Base-by-base conservation (phyloP, 2,113 vertebrate genomes). In the Burhinus bistriatus region DNA sequence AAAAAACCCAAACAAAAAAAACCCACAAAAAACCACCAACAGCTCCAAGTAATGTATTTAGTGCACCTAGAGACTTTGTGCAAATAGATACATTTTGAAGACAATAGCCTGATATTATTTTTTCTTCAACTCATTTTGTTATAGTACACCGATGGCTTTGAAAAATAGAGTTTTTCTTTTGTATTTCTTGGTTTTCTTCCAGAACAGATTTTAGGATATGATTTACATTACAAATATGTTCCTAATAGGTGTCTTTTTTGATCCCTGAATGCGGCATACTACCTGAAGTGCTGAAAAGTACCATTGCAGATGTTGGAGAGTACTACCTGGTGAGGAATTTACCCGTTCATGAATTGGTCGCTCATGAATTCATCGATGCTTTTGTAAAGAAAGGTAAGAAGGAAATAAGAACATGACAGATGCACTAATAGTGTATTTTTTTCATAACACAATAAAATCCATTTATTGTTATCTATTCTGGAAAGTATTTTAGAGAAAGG, bases 311-410 rank as follows among this genome's bases (percentile, higher is more conserved):
- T 66, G 92, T 98, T 91, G 98, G 97, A 73, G 97, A 98, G 25
- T 99, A 99, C 93, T 99, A 99, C 89, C 62, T 98, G 82, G 98
- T 99, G 95, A 99, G 97, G 87, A 97, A 98, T 29, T 97, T 99
- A 64, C 95, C 98, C 0, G 29, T 99, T 26, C 94, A 98, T 83
- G 98, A 98, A 72, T 90, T 99, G 32, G 89, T 99, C 2, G 30
- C 98, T 66, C 94, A 91, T 1, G 95, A 98, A n/a, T 99, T 99
- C 95, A 96, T 99, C 71, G 97, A 98, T 71, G 90, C 93, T 3
- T 98, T 98, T 13, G 96, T 99, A 27, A 98, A 98, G 91, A 98
- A 98, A 90, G 99, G 99, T 99, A 98, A 97, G 97, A 44, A 85
- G 23, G 27, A 83, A 69, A 64, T 79, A 2, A 16, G 22, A 83